Evolutionary conservation across 2,113 vertebrate species (phyloP).

Genomic region (Siniperca chuatsi): DNA sequence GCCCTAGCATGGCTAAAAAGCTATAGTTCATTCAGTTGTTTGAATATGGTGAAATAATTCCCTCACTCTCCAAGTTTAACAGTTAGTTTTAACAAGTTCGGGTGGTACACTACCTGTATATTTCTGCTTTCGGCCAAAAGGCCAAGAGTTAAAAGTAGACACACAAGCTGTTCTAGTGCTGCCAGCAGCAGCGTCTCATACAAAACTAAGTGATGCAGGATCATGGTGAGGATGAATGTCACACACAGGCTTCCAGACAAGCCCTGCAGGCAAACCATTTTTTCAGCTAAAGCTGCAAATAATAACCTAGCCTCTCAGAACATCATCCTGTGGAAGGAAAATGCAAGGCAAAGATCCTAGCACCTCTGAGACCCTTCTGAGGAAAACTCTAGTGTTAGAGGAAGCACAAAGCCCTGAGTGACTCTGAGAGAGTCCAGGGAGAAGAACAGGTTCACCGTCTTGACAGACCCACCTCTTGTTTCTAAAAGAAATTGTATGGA

Average conservation of each 20-base stretch:
- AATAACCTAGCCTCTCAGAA: not conserved
- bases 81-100: not conserved
- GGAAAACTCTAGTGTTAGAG: not conserved
- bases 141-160: not conserved
- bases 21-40: not conserved
- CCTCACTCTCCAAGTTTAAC: not conserved
- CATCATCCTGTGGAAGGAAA: slow-evolving; percentile 1
- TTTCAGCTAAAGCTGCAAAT: not conserved
- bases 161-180: not conserved
- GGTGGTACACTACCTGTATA: not conserved
- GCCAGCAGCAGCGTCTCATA: not conserved
- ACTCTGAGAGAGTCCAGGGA: not conserved
- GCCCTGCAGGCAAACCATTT: not conserved
- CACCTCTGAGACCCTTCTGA: not conserved
- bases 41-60: not conserved
- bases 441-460: not conserved
- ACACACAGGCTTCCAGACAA: not conserved
- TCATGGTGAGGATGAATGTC: not conserved
- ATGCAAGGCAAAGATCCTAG: not conserved
- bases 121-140: not conserved
- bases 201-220: not conserved
- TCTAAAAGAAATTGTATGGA: not conserved
- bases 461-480: too few species aligned
- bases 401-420: not conserved
- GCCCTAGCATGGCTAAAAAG: not conserved